These are phyloP conservation scores for Drosophila tristis DNA, from an alignment of 1,140 invertebrate genomes.

Conservation along the genomic window DNA sequence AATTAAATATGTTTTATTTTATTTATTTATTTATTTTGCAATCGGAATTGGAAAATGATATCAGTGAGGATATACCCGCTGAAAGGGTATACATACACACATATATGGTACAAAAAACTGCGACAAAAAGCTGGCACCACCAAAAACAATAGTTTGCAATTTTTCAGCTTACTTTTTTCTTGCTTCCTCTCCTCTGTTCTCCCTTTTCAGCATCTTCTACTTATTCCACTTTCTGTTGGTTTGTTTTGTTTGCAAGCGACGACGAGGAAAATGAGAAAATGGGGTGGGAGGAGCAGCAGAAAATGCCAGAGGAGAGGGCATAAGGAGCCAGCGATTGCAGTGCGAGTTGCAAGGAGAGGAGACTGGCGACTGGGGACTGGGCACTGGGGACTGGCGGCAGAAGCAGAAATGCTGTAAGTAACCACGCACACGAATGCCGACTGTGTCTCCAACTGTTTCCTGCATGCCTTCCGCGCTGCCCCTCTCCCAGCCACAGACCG, in stretches of 20 bases:
- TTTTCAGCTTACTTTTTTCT: slow-evolving; percentile 47
- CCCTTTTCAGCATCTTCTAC: slow-evolving; percentile 2
- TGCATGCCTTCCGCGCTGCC: too few species aligned
- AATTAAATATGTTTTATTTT: too few species aligned
- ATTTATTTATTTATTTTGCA: too few species aligned
- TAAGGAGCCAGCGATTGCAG: not conserved
- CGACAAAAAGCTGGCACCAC: slow-evolving; percentile 54
- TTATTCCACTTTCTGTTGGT: not conserved
- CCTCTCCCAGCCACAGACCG: slow-evolving; percentile 13
- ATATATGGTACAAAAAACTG: slow-evolving; percentile 22
- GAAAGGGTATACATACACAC: too few species aligned
- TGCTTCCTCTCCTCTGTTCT: too few species aligned
- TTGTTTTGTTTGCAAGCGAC: not conserved
- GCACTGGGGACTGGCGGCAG: too few species aligned
- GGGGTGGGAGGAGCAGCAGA: not conserved
- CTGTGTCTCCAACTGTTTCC: slow-evolving; percentile 9
- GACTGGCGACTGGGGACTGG: too few species aligned
- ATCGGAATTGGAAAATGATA: too few species aligned
- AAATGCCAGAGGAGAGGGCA: not conserved
- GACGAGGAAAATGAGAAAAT: too few species aligned
- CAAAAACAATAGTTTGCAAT: slow-evolving; percentile 69
- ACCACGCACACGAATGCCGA: slow-evolving; percentile 21
- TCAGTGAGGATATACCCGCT: too few species aligned
- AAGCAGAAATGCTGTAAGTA: slow-evolving; percentile 16
- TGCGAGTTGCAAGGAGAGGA: not conserved